A percentile compares a stretch with the other conserved stretches of the same genome.
These are phyloP conservation scores for Sardinella longiceps DNA, from an alignment of 2,797 vertebrate species.

Conservation along the genomic window DNA sequence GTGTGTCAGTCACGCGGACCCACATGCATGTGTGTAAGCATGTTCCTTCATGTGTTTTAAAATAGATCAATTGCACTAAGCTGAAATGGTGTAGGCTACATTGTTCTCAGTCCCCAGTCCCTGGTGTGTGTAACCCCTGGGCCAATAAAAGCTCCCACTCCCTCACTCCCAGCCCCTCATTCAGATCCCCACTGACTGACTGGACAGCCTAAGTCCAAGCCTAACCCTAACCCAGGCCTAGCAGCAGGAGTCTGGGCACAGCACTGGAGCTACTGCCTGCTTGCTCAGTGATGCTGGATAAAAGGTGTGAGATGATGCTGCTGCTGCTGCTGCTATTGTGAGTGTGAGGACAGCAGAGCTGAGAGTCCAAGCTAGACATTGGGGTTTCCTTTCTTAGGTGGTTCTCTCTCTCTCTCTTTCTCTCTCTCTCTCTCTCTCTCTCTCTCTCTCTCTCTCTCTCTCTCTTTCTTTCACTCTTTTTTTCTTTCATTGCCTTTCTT, in stretches of 20 bases:
- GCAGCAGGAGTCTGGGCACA: too few species aligned
- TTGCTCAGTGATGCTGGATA: background rate
- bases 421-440: background rate
- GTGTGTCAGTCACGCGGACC: too few species aligned
- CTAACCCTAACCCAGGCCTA: background rate
- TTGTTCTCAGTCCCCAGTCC: too few species aligned
- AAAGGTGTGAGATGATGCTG: background rate
- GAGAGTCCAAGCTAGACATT: background rate
- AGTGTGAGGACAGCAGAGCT: background rate
- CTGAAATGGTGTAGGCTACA: too few species aligned
- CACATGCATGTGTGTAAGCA: too few species aligned
- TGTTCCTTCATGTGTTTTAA: too few species aligned
- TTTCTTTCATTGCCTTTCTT: too few species aligned
- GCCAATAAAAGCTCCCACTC: background rate
- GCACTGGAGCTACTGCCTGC: background rate
- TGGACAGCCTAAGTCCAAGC: too few species aligned
- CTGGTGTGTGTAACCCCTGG: background rate
- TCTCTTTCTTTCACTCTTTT: too few species aligned
- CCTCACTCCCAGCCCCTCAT: background rate
- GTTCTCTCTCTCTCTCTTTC: conserved; percentile 19
- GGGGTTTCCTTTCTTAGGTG: background rate
- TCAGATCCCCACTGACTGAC: too few species aligned
- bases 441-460: too few species aligned
- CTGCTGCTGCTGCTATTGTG: background rate
- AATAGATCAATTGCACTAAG: too few species aligned